Base-by-base conservation (phyloP, 2,888 invertebrate genomes). In the Alloplasta piceator region DNA sequence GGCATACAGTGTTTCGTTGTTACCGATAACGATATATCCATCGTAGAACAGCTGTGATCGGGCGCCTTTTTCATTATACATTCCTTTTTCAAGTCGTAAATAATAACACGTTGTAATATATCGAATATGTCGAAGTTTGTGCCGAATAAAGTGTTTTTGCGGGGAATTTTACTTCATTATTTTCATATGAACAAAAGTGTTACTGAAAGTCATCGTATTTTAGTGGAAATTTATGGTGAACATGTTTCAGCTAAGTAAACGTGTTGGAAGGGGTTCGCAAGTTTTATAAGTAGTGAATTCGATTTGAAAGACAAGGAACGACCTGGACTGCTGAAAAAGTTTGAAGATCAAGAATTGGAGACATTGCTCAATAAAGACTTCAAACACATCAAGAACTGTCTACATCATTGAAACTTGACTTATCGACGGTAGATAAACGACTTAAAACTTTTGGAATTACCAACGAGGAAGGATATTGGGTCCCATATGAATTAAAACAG, bases 401-500 rank as follows among this genome's bases (percentile, higher is more conserved):
- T 26, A 26, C 26, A 26, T 26, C 26, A 26, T 26, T 26, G 26
- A 26, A 3, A 26, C 1, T 26, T 26, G 26, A 26, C 26, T 26
- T 26, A 26, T 26, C 26, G 3, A 26, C 26, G 26, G 71, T 82
- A 80, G 84, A 76, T 9, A 76, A 68, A 64, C 70, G 81, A 6
- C 58, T 84, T 1, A 82, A 85, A 74, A 70, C 60, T 46, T 84
- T 88, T 85, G 82, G 61, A 43, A 83, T 79, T 68, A 73, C 80
- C 41, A 61, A 26, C 64, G 52, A 80, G 77, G 50, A 52, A 80
- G 66, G 76, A 67, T 64, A 64, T 71, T 79, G 82, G 68, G 82
- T 79, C 7, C 64, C 77, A 41, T 80, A 71, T 71, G 55, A 79
- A 60, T 74, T 78, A 64, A 84, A 82, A 52, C 68, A 63, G 14